These are phyloP conservation scores for Tonatia bakeri DNA, from an alignment of 2,113 vertebrate genomes.

Conservation along the genomic window DNA sequence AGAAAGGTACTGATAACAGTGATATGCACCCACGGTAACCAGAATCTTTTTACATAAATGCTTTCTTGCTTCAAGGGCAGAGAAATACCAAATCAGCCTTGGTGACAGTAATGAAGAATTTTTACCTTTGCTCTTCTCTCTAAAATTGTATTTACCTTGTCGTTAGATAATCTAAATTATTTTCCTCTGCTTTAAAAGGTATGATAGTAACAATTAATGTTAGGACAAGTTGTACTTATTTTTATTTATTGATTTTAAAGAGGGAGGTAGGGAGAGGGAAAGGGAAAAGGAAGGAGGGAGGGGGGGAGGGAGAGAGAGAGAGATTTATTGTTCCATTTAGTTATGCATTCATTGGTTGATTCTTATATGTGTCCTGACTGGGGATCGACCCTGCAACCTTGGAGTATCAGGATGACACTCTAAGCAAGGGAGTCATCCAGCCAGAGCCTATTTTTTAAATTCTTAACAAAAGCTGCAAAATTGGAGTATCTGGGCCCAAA, in stretches of 20 bases:
- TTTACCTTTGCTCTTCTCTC: not conserved
- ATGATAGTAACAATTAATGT: not conserved
- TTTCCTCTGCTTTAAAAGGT: not conserved
- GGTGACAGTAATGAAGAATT: not conserved
- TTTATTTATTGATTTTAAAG: no score
- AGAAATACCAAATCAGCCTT: not conserved
- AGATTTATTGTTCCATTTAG: no score
- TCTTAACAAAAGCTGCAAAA: not conserved
- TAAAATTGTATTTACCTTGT: not conserved
- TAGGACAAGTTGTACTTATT: not conserved
- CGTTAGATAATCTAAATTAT: not conserved
- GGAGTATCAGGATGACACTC: no score
- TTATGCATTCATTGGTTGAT: no score
- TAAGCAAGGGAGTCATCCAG: no score
- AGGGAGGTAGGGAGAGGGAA: no score
- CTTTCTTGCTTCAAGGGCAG: not conserved
- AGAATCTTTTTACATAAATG: not conserved
- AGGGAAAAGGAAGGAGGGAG: no score
- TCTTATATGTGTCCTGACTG: no score
- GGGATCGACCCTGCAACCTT: no score
- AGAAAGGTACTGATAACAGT: not conserved
- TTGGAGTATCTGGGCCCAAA: not conserved
- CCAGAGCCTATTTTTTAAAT: not conserved
- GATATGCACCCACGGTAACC: not conserved
- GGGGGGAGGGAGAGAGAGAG: no score